Percentiles rank a stretch among this genome's conserved stretches.
Evolutionary conservation across 2,113 vertebrate genomes (phyloP).

Genomic region (Phasianus colchicus): DNA sequence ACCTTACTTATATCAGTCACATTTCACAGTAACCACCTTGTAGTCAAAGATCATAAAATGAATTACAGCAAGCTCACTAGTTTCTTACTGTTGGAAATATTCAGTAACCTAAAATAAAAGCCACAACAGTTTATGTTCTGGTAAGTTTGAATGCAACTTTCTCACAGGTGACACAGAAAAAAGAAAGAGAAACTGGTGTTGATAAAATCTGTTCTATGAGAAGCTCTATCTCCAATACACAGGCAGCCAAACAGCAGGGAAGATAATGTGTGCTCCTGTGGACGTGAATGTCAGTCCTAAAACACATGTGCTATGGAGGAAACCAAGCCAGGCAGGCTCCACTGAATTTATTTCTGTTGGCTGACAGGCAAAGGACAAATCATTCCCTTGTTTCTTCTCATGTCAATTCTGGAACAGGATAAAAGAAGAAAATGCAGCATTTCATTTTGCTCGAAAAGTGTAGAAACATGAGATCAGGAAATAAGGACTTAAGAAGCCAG

Average conservation of each 20-base stretch:
- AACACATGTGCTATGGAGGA: not conserved
- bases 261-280: not conserved
- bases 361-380: not conserved
- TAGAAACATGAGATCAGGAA: not conserved
- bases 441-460: not conserved
- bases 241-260: not conserved
- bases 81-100: not conserved
- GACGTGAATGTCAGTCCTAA: not conserved
- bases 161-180: rapidly evolving
- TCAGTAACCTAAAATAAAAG: not conserved
- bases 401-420: not conserved
- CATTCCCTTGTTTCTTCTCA: not conserved
- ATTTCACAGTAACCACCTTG: not conserved
- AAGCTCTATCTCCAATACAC: not conserved
- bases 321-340: not conserved
- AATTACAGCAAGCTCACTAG: not conserved
- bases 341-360: constrained; percentile 1
- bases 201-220: not conserved
- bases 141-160: not conserved
- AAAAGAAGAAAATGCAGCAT: not conserved
- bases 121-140: not conserved
- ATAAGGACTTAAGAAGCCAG: not conserved
- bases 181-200: not conserved
- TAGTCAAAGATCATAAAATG: not conserved
- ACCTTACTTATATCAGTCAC: not conserved